Evolutionary conservation across 1,140 invertebrate species (phyloP), one percentile per base, ranked within the genome.

Genomic region (Eubasilissa regina): DNA sequence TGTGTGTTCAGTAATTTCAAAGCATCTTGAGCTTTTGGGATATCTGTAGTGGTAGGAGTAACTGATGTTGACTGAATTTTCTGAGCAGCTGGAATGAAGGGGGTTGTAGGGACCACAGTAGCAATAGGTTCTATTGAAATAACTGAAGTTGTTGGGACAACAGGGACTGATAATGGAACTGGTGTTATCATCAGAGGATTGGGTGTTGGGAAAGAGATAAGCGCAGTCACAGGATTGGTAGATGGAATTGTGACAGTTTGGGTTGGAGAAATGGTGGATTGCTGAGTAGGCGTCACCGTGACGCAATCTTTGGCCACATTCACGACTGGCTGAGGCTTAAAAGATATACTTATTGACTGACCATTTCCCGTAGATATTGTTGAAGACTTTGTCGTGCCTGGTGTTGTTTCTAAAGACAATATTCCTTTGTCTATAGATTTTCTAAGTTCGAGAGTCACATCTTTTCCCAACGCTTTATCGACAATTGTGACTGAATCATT

Each of bases 401-500:
- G 45, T 21, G 43, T 68, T 56, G 53, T 73, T 73, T 73, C 81
- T 43, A 80, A 58, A 12, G 81, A 56, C n/a, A 78, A 44, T 15
- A 83, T 79, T 58, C 84, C 80, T 81, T 88, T 89, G 21, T 89
- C 89, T n/a, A 87, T 87, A 12, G 89, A 89, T 80, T 89, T 89
- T 62, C 87, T 87, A 60, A 89, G 86, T 82, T 89, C 89, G 73
- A 89, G 82, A n/a, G 87, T 89, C 12, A 89, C 87, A 85, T 89
- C 89, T 79, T 87, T 89, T 51, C 88, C 88, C 15, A 89, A 74
- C 15, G 87, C 87, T 73, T 89, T 89, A 81, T 89, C 88, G 83
- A 89, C 88, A 84, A 89, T 87, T 70, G 89, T 87, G 82, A 89
- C 89, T 8, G 72, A 75, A 51, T n/a, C n/a, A n/a, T 88, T 86